phyloP scores from a whole-genome alignment of 1,140 invertebrate species.

The Leptopilina clavipes region DNA sequence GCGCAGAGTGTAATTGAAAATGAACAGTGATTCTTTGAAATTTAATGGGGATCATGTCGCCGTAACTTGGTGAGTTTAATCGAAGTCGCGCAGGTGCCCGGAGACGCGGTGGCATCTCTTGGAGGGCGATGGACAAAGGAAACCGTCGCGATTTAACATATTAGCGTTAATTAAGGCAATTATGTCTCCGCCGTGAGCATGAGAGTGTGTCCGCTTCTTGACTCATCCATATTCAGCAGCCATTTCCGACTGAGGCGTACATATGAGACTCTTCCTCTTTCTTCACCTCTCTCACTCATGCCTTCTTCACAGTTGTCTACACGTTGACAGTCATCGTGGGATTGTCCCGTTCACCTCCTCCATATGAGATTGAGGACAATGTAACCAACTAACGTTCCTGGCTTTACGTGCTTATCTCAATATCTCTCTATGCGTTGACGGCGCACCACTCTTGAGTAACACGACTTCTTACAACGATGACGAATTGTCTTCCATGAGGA shows the following conservation, averaged over 20 bases:
- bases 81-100: constrained; percentile 35
- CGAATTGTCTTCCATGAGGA: constrained; percentile 28
- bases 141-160: constrained; percentile 73
- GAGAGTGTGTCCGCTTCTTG: constrained; percentile 70
- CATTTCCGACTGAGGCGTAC: constrained; percentile 65
- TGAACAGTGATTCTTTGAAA: not conserved
- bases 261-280: constrained; percentile 50
- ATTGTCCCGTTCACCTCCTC: constrained; percentile 59
- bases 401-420: constrained; percentile 49
- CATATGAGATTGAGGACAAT: constrained; percentile 58
- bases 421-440: constrained; percentile 33
- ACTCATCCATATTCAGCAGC: constrained; percentile 73
- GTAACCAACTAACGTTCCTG: constrained; percentile 36
- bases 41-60: constrained; percentile 3
- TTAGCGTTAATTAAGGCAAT: constrained; percentile 75
- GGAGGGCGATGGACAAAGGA: constrained; percentile 53
- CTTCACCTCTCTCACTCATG: constrained; percentile 8
- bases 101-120: constrained; percentile 40
- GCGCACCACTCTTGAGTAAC: constrained; percentile 42
- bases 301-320: constrained; percentile 47
- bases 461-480: constrained; percentile 46
- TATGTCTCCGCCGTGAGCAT: constrained; percentile 73
- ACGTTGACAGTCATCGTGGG: constrained; percentile 69
- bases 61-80: constrained; percentile 19
- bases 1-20: not conserved